Conservation (phyloP, 2,888 invertebrate genomes). For the Cerceris rybyensis region DNA sequence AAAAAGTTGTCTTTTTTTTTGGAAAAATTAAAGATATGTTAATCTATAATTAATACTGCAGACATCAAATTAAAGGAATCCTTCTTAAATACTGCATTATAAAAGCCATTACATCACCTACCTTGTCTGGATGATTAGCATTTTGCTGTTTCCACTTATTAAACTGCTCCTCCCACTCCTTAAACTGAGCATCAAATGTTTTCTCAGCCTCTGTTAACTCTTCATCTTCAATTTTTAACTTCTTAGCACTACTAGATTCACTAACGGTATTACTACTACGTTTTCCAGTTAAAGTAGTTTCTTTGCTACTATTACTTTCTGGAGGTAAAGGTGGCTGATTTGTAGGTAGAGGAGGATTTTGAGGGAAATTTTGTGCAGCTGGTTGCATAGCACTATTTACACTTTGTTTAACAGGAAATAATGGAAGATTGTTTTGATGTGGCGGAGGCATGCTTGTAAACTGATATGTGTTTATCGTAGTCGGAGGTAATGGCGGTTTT, state of each 20-base stretch:
- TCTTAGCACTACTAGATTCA: constrained; percentile 77
- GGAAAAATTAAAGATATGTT: constrained; percentile 5
- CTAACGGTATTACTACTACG: constrained; percentile 67
- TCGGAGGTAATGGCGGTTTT: constrained; percentile 83
- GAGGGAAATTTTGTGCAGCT: constrained; percentile 64
- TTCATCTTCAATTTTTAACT: constrained; percentile 76
- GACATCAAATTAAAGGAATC: background rate
- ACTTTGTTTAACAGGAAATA: constrained; percentile 72
- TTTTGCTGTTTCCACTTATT: constrained; percentile 96
- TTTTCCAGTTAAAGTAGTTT: constrained; percentile 64
- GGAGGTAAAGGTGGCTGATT: constrained; percentile 76
- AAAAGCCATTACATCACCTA: constrained; percentile 74
- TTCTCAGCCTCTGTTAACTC: constrained; percentile 88
- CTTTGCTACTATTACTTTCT: constrained; percentile 59
- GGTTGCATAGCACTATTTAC: constrained; percentile 56
- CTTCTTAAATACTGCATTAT: background rate
- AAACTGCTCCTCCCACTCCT: constrained; percentile 96
- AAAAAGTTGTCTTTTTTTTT: constrained; percentile 33
- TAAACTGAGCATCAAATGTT: constrained; percentile 93
- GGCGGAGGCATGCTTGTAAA: constrained; percentile 75
- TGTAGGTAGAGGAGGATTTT: constrained; percentile 76
- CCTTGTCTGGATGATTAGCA: constrained; percentile 94
- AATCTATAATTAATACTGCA: too few relatives aligned
- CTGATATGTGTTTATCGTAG: constrained; percentile 78
- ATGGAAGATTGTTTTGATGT: constrained; percentile 77